A percentile compares a stretch with the other conserved stretches of the same genome.
Evolutionary conservation across 2,797 vertebrate species (phyloP).

Genomic region (Pteronotus mesoamericanus): DNA sequence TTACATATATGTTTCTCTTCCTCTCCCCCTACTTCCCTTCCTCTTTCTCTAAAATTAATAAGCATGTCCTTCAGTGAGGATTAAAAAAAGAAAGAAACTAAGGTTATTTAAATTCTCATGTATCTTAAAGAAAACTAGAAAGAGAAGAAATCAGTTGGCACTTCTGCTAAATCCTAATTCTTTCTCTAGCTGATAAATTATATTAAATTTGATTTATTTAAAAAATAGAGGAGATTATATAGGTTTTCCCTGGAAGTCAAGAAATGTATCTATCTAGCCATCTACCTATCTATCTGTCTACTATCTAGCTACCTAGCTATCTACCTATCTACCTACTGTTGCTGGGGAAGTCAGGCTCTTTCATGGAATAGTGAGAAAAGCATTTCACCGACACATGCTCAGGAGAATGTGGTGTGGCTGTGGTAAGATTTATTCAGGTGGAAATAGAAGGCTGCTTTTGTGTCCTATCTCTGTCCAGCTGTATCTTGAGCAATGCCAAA

Average conservation of each 20-base stretch:
- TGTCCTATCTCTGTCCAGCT: too few species aligned
- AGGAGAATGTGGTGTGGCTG: too few species aligned
- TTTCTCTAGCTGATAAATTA: neutral
- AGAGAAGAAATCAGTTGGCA: neutral
- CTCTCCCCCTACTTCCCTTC: too few species aligned
- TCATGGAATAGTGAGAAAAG: too few species aligned
- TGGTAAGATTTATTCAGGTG: too few species aligned
- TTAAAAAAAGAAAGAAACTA: neutral
- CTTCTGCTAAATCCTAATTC: neutral
- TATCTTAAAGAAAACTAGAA: neutral
- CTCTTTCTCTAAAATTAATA: too few species aligned
- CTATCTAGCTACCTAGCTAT: neutral
- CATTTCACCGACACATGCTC: too few species aligned
- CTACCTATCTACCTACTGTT: neutral
- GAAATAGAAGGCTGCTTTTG: too few species aligned
- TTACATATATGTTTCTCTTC: too few species aligned
- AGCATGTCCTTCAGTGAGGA: too few species aligned
- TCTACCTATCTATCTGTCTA: neutral
- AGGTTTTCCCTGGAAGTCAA: neutral
- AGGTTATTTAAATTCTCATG: neutral
- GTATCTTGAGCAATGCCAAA: too few species aligned
- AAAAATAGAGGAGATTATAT: neutral
- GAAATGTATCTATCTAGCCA: neutral
- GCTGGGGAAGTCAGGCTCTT: too few species aligned
- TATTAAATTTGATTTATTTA: neutral